Percentiles rank a stretch among this genome's conserved stretches.
These are phyloP conservation scores for Geopemphigus sp. DNA, from an alignment of 1,140 invertebrate species.

Conservation along the genomic window DNA sequence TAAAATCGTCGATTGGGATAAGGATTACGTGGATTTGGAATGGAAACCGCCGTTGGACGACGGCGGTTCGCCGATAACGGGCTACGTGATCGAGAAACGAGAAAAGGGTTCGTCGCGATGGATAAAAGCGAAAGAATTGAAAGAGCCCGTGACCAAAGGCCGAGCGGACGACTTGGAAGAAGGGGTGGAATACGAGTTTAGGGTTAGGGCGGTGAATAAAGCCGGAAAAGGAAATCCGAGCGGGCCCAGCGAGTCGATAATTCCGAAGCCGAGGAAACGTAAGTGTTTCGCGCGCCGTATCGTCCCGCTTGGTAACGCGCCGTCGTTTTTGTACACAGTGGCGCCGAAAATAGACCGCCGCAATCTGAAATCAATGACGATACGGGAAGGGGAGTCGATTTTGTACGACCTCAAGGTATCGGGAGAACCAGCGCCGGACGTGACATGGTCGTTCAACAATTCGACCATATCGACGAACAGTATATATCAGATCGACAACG, in stretches of 20 bases:
- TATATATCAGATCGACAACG: conserved; percentile 69
- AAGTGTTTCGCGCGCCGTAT: conserved; percentile 59
- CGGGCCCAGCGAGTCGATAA: conserved; percentile 69
- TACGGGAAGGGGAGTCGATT: conserved; percentile 81
- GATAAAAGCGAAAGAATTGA: conserved; percentile 78
- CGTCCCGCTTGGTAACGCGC: conserved; percentile 54
- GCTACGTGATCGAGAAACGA: conserved; percentile 90
- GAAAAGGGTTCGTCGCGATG: conserved; percentile 84
- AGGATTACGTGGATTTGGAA: conserved; percentile 87
- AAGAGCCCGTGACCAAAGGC: conserved; percentile 75
- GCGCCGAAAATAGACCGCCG: conserved; percentile 87
- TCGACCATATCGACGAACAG: conserved; percentile 60
- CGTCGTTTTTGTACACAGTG: conserved; percentile 61
- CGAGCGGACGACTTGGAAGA: conserved; percentile 78
- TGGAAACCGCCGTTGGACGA: conserved; percentile 86
- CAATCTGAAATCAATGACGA: conserved; percentile 71
- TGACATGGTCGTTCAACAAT: conserved; percentile 69
- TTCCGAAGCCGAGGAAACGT: conserved; percentile 78
- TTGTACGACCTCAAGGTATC: conserved; percentile 79
- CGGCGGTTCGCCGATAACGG: conserved; percentile 88
- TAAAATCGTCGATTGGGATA: conserved; percentile 90
- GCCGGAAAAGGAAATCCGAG: conserved; percentile 78
- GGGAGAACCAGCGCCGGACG: conserved; percentile 80
- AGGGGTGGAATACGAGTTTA: conserved; percentile 83
- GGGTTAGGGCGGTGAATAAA: conserved; percentile 77